Conservation (phyloP, 2,888 invertebrate species). For the Halictus quadricinctus region DNA sequence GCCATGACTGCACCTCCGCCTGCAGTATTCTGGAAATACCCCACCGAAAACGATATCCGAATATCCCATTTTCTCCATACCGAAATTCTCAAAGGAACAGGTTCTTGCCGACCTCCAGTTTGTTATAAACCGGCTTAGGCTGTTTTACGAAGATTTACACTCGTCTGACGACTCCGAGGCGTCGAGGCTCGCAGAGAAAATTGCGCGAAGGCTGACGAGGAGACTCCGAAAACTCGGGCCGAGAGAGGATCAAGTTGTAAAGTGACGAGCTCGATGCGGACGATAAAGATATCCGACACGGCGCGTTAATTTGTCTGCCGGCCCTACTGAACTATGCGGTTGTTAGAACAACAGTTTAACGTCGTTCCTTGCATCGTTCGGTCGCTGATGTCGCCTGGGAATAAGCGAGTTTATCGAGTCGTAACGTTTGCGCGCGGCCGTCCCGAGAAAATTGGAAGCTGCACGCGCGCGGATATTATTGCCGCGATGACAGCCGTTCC, state of each 20-base stretch:
- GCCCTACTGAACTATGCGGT: not conserved
- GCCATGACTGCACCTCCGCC: too few relatives aligned
- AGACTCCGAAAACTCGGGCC: not conserved
- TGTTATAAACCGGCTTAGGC: too few relatives aligned
- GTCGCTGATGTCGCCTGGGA: conserved; percentile 24
- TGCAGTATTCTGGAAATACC: too few relatives aligned
- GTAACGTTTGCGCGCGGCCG: conserved; percentile 20
- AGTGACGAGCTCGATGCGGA: not conserved
- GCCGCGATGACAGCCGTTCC: conserved; percentile 44
- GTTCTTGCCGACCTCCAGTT: too few relatives aligned
- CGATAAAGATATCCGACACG: not conserved
- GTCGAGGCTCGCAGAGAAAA: too few relatives aligned
- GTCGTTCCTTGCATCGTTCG: conserved; percentile 18
- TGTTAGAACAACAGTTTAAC: conserved; percentile 34
- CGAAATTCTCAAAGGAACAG: too few relatives aligned
- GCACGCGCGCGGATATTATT: conserved; percentile 41
- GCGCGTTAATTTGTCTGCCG: conserved; percentile 17
- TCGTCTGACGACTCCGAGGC: too few relatives aligned
- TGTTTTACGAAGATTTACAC: too few relatives aligned
- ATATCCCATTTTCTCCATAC: too few relatives aligned
- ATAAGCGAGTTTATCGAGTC: conserved; percentile 61
- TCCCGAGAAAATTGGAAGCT: conserved; percentile 52
- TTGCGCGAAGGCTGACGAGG: not conserved
- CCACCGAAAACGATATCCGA: too few relatives aligned
- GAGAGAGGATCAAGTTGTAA: not conserved